Conservation (phyloP, 2,797 vertebrate genomes). For the Gallinago nigripennis region DNA sequence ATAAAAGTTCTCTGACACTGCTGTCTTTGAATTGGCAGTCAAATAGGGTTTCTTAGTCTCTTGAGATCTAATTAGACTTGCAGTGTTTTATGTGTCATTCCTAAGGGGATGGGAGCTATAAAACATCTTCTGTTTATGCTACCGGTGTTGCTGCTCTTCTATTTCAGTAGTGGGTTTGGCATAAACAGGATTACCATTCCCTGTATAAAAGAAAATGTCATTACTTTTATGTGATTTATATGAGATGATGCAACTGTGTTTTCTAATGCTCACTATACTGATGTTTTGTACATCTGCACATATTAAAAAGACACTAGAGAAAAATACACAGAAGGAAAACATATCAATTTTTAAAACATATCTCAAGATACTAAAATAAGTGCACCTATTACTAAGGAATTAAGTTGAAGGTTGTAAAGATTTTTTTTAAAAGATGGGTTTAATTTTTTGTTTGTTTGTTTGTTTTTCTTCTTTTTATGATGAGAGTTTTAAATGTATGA, state of each 20-base stretch:
- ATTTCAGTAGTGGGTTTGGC: not conserved
- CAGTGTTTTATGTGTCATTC: not conserved
- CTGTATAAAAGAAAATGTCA: not conserved
- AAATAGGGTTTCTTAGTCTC: conserved; percentile 16
- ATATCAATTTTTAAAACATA: not conserved
- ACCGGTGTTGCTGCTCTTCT: not conserved
- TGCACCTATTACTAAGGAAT: not conserved
- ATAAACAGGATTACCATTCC: not conserved
- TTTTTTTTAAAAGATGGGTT: not conserved
- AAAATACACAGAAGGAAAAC: not conserved
- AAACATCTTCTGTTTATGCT: not conserved
- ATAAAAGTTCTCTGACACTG: not conserved
- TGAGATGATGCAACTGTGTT: not conserved
- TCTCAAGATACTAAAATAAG: not conserved
- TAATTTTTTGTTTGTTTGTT: not conserved
- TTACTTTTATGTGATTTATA: not conserved
- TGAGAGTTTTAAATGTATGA: not conserved
- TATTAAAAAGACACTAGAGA: not conserved
- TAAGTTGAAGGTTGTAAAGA: not conserved
- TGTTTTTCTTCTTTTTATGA: not conserved
- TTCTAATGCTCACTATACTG: not conserved
- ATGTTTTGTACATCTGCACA: not conserved
- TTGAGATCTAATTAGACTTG: conserved; percentile 42
- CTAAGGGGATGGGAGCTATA: not conserved
- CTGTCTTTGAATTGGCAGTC: conserved; percentile 12